phyloP scores from a whole-genome alignment of 1,140 invertebrate genomes.

The Drosophila miranda region DNA sequence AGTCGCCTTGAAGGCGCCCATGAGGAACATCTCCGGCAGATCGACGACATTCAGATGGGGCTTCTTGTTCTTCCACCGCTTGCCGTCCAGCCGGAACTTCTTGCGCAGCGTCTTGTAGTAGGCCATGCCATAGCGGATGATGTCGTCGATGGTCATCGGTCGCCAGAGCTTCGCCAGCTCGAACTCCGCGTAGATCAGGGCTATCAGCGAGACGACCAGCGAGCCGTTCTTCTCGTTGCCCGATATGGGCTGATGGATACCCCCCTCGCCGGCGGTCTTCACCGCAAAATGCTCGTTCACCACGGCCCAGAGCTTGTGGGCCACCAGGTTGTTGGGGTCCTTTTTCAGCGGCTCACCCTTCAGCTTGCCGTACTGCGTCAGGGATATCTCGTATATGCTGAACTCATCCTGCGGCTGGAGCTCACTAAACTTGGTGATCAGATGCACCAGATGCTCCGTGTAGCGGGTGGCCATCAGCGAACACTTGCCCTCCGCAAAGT shows the following conservation, averaged over 20 bases:
- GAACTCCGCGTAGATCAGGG: conserved; percentile 70
- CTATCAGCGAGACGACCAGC: conserved; percentile 66
- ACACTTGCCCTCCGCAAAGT: conserved; percentile 67
- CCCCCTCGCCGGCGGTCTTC: conserved; percentile 60
- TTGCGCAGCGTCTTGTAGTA: conserved; percentile 73
- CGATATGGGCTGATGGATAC: conserved; percentile 69
- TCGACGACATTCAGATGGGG: conserved; percentile 75
- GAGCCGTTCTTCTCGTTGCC: conserved; percentile 70
- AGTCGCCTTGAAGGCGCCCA: conserved; percentile 75
- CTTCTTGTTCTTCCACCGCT: conserved; percentile 73
- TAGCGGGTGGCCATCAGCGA: conserved; percentile 64
- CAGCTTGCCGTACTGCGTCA: conserved; percentile 68
- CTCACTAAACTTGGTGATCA: conserved; percentile 67
- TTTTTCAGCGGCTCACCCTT: conserved; percentile 36
- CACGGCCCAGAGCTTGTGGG: conserved; percentile 68
- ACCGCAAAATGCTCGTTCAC: conserved; percentile 76
- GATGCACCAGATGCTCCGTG: conserved; percentile 72
- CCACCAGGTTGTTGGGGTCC: background rate
- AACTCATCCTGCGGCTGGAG: conserved; percentile 56
- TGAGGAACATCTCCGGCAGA: conserved; percentile 72
- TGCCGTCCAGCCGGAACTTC: conserved; percentile 68
- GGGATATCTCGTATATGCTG: conserved; percentile 67
- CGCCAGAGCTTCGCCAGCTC: conserved; percentile 65
- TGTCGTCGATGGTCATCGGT: conserved; percentile 65
- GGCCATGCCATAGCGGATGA: conserved; percentile 66